These are phyloP conservation scores for Hybognathus amarus DNA, from an alignment of 2,797 vertebrate genomes.

Conservation along the genomic window DNA sequence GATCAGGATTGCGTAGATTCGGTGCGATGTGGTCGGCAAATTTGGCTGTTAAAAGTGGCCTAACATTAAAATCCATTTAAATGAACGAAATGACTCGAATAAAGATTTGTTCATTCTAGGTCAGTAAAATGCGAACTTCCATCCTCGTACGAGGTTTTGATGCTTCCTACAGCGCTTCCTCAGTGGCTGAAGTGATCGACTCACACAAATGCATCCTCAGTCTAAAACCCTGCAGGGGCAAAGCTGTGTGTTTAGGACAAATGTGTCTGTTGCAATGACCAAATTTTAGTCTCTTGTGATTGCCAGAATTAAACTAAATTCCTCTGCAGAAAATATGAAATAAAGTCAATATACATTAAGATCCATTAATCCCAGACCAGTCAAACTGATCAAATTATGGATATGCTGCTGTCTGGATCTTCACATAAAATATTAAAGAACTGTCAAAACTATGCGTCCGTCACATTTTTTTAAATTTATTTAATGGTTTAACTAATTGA, in stretches of 20 bases:
- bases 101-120: too few species aligned
- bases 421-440: background rate
- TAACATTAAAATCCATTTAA: too few species aligned
- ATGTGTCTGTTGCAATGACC: background rate
- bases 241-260: background rate
- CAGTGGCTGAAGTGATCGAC: background rate
- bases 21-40: too few species aligned
- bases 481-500: background rate
- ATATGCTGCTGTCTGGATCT: background rate
- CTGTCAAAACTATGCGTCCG: background rate
- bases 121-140: too few species aligned
- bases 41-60: too few species aligned
- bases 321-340: background rate
- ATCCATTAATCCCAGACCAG: background rate
- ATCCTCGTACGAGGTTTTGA: too few species aligned
- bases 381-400: background rate
- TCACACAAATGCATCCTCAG: background rate
- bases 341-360: background rate
- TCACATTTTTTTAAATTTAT: background rate
- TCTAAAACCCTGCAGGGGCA: too few species aligned
- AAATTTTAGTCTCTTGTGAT: background rate
- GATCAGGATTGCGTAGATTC: too few species aligned
- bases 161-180: background rate
- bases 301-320: background rate
- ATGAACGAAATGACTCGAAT: too few species aligned